Evolutionary conservation across 2,888 invertebrate species (phyloP).

Genomic region (Trichogramma evanescens): DNA sequence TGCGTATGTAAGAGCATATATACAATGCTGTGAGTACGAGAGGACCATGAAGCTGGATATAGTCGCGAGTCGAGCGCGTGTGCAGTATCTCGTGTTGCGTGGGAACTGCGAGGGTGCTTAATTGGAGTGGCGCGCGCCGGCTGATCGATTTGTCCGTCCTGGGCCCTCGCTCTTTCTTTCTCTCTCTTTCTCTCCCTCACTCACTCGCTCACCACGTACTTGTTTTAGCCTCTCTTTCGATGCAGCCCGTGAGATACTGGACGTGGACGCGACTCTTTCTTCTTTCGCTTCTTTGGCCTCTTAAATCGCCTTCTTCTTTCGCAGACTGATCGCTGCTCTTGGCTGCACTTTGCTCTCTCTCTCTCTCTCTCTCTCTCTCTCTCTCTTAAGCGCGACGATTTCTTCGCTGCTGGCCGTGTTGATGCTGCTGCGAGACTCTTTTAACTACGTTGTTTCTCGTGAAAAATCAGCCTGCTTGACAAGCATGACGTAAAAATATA

Average conservation of each 20-base stretch:
- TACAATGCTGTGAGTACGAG: too few species aligned
- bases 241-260: conserved; percentile 20
- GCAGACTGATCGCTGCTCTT: too few species aligned
- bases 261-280: not conserved
- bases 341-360: conserved; percentile 6
- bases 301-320: too few species aligned
- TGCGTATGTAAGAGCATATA: too few species aligned
- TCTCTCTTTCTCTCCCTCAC: not conserved
- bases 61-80: not conserved
- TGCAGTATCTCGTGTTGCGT: conserved; percentile 17
- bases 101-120: conserved; percentile 22
- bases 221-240: not conserved
- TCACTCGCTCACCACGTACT: not conserved
- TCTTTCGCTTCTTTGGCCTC: conserved; percentile 5
- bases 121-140: conserved; percentile 9
- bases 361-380: too few species aligned
- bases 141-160: conserved; percentile 7
- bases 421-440: not conserved
- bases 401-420: not conserved
- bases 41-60: too few species aligned
- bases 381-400: conserved; percentile 18
- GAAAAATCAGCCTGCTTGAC: conserved; percentile 1
- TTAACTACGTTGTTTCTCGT: not conserved
- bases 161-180: not conserved
- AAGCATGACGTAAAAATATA: conserved; percentile 17